Base-by-base conservation (phyloP, 1,140 invertebrate species). In the Nephila pilipes region DNA sequence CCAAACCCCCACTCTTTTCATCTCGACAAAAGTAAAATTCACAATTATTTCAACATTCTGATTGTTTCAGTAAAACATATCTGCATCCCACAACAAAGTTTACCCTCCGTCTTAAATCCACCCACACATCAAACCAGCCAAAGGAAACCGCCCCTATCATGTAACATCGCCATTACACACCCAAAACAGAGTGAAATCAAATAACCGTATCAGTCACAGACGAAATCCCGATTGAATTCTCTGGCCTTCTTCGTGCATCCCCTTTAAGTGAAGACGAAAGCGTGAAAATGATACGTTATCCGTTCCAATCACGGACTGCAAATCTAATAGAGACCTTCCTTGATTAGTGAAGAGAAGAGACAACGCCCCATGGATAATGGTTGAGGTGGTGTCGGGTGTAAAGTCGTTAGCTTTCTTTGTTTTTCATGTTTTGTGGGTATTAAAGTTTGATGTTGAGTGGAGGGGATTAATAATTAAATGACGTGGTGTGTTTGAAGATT, bases 291-390 rank as follows among this genome's bases (percentile, higher is more conserved):
- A 69, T 69, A 32, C n/a, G 65, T 32, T 69, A 69, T 69, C 65
- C 25, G 65, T 29, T 69, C 65, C 65, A 32, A 69, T 69, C 65
- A 69, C 65, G 25, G 25, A 14, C 29, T 10, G n/a, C 25, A 69
- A 69, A 69, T 69, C 65, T 69, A 69, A 69, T 69, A 69, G 65
- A 69, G 65, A 69, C 32, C 65, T 69, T 22, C 65, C 29, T 69
- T 69, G 29, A 32, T 69, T 69, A 25, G 25, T 16, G 65, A 25
- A 69, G 14, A 69, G 25, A 16, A 16, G 65, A n/a, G 65, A 69
- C 65, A 69, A 69, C 65, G 65, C 65, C 65, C 65, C 29, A 25
- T 16, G 6, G 29, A 6, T 69, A 69, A 69, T 69, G 65, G 65
- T 5, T 14, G n/a, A 29, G 65, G 65, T 69, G 29, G 65, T 69